Evolutionary conservation across 1,140 invertebrate genomes (phyloP), one percentile per base, ranked within the genome.

Genomic region (Hyles euphorbiae): DNA sequence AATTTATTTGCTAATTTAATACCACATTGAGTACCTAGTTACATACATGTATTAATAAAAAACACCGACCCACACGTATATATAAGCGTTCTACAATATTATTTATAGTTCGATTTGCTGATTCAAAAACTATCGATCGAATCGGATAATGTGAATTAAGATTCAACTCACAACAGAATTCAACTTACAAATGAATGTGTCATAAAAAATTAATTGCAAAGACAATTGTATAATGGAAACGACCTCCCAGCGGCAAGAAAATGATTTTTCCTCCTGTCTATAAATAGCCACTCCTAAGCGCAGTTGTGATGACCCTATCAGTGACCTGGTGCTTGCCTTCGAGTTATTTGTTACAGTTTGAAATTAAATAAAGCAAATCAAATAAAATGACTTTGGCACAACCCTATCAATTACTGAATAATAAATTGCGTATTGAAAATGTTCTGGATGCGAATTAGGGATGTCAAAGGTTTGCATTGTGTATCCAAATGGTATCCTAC

Each of bases 201-300:
- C 36, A 40, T 40, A 40, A 40, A 40, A 40, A 48, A 48, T n/a
- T 48, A 11, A 11, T 48, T 48, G 22, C 47, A 48, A 48, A 48
- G 47, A 48, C 47, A 22, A 48, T 48, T 22, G 22, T 48, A 22
- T 48, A 48, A 11, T 22, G 5, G 22, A 11, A 12, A 22, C n/a
- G n/a, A 12, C n/a, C n/a, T 22, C 47, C 11, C 22, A 6, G 47
- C 47, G 22, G 22, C 22, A 22, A 48, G 47, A 11, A 48, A 48
- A 11, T 48, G 11, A 12, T 48, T 48, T 47, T 48, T 48, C 47
- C 47, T 11, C n/a, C n/a, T 48, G 11, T 48, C 22, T 48, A 48
- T 48, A 48, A 48, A 48, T 48, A 48, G n/a, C 22, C n/a, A 11
- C 6, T 12, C 47, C n/a, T 11, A 48, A 48, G 3, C 22, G 47